Conservation (phyloP, 2,797 vertebrate genomes). For the Cynopterus sphinx region DNA sequence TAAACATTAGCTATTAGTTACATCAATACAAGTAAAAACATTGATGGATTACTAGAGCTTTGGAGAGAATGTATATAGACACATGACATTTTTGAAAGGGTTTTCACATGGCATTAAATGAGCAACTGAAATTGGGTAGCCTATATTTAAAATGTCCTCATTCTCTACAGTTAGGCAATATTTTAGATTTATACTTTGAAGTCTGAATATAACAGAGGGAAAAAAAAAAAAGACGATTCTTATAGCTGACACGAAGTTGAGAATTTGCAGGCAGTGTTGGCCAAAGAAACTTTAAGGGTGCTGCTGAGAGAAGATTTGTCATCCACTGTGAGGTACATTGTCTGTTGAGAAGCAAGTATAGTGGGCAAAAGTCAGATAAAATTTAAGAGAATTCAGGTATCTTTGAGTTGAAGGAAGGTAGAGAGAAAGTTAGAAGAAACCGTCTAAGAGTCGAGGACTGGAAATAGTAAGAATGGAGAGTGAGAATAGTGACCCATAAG, state of each 20-base stretch:
- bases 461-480: neutral
- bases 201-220: neutral
- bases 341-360: neutral
- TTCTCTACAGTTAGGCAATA: neutral
- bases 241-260: neutral
- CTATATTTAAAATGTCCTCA: neutral
- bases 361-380: neutral
- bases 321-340: neutral
- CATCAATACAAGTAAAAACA: neutral
- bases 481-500: neutral
- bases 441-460: neutral
- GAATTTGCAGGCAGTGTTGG: neutral
- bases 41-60: neutral
- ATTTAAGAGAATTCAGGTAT: neutral
- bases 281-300: neutral
- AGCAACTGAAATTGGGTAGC: neutral
- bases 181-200: conserved; percentile 4
- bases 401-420: neutral
- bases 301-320: neutral
- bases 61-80: neutral
- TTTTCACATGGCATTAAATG: neutral
- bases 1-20: neutral
- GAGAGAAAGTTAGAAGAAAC: neutral
- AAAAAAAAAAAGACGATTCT: neutral
- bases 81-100: neutral